A percentile compares a stretch with the other conserved stretches of the same genome.
phyloP scores from a whole-genome alignment of 1,140 invertebrate species.

The Drosophila kanapiae region DNA sequence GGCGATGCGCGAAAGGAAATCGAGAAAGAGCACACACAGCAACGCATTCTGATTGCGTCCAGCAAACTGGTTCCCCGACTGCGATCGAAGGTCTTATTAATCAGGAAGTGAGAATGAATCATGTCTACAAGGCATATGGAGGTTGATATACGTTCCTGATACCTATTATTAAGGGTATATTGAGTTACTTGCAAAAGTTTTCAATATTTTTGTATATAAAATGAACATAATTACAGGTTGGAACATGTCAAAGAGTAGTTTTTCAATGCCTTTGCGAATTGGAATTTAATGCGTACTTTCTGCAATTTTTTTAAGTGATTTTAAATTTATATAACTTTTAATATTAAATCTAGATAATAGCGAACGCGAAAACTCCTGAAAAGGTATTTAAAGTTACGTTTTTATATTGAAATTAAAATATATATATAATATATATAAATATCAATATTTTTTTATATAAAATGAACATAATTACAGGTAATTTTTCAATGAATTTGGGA shows the following conservation, averaged over 20 bases:
- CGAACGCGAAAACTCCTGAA: no score
- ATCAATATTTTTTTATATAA: no score
- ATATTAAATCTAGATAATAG: no score
- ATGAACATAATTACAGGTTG: neutral
- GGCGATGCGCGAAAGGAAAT: conserved; percentile 61
- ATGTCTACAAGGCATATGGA: neutral
- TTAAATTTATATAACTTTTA: no score
- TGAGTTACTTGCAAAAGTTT: neutral
- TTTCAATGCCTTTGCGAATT: no score
- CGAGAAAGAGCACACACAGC: conserved; percentile 34
- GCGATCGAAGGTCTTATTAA: conserved; percentile 17
- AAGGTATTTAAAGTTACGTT: no score
- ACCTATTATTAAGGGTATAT: neutral
- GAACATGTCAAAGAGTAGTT: neutral
- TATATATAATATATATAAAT: no score
- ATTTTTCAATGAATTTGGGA: no score
- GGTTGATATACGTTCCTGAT: neutral
- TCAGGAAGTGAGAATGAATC: conserved; percentile 9
- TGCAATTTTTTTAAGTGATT: neutral
- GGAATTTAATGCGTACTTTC: no score
- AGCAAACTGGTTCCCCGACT: conserved; percentile 42
- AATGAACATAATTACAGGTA: neutral
- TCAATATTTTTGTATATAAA: no score
- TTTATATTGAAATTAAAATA: no score
- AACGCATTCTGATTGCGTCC: conserved; percentile 41